Evolutionary conservation across 2,888 invertebrate species (phyloP), one percentile per base, ranked within the genome.

Genomic region (Copidosoma aretas): DNA sequence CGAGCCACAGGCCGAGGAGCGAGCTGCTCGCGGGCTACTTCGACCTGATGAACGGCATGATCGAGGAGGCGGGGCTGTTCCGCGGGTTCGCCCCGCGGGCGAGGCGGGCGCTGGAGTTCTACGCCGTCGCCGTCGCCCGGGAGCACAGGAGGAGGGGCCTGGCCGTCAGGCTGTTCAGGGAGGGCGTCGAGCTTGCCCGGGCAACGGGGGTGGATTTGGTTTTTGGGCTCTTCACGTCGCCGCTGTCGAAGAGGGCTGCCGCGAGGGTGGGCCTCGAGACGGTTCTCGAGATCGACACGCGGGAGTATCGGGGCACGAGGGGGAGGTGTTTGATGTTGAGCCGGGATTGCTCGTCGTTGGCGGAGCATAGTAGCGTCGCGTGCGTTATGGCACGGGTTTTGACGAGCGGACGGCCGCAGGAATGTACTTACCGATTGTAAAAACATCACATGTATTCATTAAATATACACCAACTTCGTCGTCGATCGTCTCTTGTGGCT

Each of bases 181-280:
- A 64, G 1, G 75, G 73, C 8, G 67, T 78, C 5, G 43, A 61
- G 10, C 51, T 72, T 10, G 77, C 75, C 0, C 70, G 21, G 59
- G 32, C 19, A 0, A 54, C 65, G 0, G 61, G 67, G 10, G 67
- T 75, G 1, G 71, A 71, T n/a, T 10, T 77, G 21, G 68, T 75
- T 51, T 77, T 74, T 24, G 76, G 74, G 1, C 66, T 75, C 10
- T 77, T 72, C 25, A 75, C 77, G 4, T 77, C 77, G 12, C 67
- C 68, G 0, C 73, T 71, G 24, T 76, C 77, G 54, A 75, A 57
- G 49, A 74, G 60, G 19, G 73, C 73, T 32, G 76, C 75, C 1
- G 67, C 67, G 19, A 71, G 71, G n/a, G 54, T 72, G 21, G 75
- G 73, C 1, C 71, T 77, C 73, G 54, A 63, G 39, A 67, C 51